Evolutionary conservation across 2,113 vertebrate species (phyloP).

Genomic region (Triplophysa rosa): DNA sequence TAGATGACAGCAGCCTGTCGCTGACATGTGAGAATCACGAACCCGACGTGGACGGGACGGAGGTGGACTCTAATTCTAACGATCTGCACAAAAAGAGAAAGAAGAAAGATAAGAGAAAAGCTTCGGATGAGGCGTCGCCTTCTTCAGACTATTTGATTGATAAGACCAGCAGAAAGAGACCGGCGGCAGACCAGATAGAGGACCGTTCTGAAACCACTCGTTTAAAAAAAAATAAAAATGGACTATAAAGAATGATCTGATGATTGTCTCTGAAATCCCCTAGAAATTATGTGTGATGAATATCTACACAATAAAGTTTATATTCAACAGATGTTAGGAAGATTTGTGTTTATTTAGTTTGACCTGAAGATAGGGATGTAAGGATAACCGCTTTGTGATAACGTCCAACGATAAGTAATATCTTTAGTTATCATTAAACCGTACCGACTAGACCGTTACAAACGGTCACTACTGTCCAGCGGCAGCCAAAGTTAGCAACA

Average conservation of each 20-base stretch:
- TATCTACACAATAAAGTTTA: neutral
- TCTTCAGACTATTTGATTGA: slow-evolving; percentile 74
- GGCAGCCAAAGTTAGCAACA: no score
- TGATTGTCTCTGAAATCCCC: neutral
- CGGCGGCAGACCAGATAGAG: slow-evolving; percentile 55
- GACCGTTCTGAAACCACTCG: slow-evolving; percentile 56
- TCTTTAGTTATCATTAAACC: no score
- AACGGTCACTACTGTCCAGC: no score
- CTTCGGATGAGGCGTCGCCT: slow-evolving; percentile 44
- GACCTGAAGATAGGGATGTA: slow-evolving; percentile 2
- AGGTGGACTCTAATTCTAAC: slow-evolving; percentile 20
- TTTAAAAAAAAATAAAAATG: slow-evolving; percentile 80
- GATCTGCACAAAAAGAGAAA: slow-evolving; percentile 51
- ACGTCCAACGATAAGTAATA: no score
- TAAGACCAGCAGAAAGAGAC: slow-evolving; percentile 80
- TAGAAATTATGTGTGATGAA: neutral
- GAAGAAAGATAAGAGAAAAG: slow-evolving; percentile 62
- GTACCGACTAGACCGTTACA: no score
- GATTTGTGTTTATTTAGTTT: neutral
- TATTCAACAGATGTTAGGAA: neutral
- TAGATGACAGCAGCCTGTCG: neutral
- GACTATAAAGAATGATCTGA: neutral
- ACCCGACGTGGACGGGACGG: neutral
- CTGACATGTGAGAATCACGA: neutral
- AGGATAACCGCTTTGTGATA: no score